Evolutionary conservation across 2,113 vertebrate genomes (phyloP), one percentile per base, ranked within the genome.

Genomic region (Vulpes ferrilata): DNA sequence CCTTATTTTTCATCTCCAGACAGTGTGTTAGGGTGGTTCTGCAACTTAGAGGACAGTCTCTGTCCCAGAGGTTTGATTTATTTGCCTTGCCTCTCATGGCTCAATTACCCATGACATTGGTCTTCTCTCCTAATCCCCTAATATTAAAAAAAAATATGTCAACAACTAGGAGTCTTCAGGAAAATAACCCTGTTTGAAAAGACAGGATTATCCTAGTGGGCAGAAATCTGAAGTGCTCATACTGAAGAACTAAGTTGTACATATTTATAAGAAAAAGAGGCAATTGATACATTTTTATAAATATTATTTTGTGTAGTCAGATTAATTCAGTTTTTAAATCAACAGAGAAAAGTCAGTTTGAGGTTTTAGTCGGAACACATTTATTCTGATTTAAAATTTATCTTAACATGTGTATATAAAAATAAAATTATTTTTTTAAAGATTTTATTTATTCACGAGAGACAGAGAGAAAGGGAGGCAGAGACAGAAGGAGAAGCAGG

Each of bases 301-400:
- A 71, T 38, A 51, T 35, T n/a, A 53, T 43, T 88, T 94, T 71
- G 16, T 80, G 57, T 76, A 84, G n/a, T 97, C 17, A 83, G 27
- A 71, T 82, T 80, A 95, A 86, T 93, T 62, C 19, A 74, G 25
- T 76, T 79, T 67, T 74, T 55, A 74, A 60, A 48, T 84, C 43
- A 78, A 87, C 7, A 69, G 19, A 30, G 19, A 91, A 30, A 83
- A 71, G 20, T 65, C 73, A 57, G 20, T 78, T 79, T 89, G 51
- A 92, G 71, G 9, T 81, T 90, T 95, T n/a, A 85, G 19, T 80
- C 20, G 85, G 53, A 88, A 48, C 30, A 89, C 1, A 59, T 91
- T 81, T 89, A 92, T 79, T 92, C 27, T 83, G 43, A 71, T 78
- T 71, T 92, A 83, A 91, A 79, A 48, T 53, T 94, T 93, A 64